Base-by-base conservation (phyloP, 2,113 vertebrate species). In the Jacana jacana region DNA sequence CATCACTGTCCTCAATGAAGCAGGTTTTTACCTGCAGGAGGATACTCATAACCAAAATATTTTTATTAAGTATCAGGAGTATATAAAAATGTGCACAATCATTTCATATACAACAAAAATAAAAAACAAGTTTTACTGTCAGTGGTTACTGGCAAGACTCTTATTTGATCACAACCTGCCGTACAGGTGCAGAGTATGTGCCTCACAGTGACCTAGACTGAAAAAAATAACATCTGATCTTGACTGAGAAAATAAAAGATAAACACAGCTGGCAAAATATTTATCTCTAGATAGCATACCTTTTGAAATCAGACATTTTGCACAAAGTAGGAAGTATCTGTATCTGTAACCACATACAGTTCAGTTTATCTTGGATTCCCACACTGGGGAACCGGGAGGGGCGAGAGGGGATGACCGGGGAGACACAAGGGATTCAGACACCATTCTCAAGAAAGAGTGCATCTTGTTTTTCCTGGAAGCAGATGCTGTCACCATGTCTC, bases 191-290 rank as follows among this genome's bases (percentile, higher is more conserved):
- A 22, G 91, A 89, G 69, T 28, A 9, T 2, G 0, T 42, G 30
- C 16, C 44, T 69, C 76, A 64, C 27, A 66, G 60, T 33, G 13
- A 51, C 13, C 4, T 39, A 54, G 17, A 61, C 37, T 52, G 85
- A n/a, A 88, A 79, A 33, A 73, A 86, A 2, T 49, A 86, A 70
- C 17, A 30, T 31, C 81, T 17, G 12, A 68, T 80, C 48, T 73
- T 52, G 49, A 68, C 5, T 77, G 68, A 88, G 28, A n/a, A 92
- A 88, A 86, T 42, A 76, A 60, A 84, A 81, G 44, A 68, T 30
- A 78, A 91, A 79, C n/a, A 82, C 61, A 91, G 60, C 77, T 94
- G 81, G 54, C 18, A 75, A 86, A 94, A 92, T 86, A 96, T 61
- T 88, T 90, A 9, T 63, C 40, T 78, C 52, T 66, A 66, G 27